Evolutionary conservation across 2,888 invertebrate species (phyloP), one percentile per base, ranked within the genome.

Genomic region (Platycheirus rosarum): DNA sequence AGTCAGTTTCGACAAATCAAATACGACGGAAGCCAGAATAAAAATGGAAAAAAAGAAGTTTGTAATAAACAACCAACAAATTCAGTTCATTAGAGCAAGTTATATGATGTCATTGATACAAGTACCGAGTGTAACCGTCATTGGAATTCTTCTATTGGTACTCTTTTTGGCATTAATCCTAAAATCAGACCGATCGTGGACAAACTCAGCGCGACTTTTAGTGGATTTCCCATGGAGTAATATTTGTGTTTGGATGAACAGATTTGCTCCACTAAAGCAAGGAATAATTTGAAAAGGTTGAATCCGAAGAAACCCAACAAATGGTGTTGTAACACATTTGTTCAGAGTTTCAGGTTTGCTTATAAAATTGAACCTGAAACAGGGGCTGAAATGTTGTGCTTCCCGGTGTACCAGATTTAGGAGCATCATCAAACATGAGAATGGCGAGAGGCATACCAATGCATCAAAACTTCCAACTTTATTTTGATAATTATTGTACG

Each of bases 281-380:
- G 32, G 35, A 32, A 35, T 48, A 66, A n/a, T n/a, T n/a, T n/a
- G n/a, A n/a, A 77, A 40, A 78, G 85, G 69, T 86, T 84, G 57
- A 68, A 86, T 62, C 85, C 80, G n/a, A 73, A 70, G n/a, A 85
- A 86, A 66, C 75, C 75, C 2, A 69, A 79, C 57, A 79, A 76
- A 69, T 80, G 84, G 85, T 74, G 84, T 2, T 77, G 74, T 29
- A 84, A 23, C 3, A 23, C 6, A 23, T 23, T 23, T 6, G 6
- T 23, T 23, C 35, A 86, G 85, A 42, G 75, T 78, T 18, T 74
- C 65, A 60, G 85, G 85, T 2, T 85, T 70, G 74, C 85, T 1
- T 85, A 85, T 49, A 57, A 60, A 29, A 37, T 57, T 29, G 80
- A 75, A 53, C 35, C 51, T 1, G 69, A 74, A 55, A 74, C 74